Conservation (phyloP, 2,113 vertebrate species). For the Ctenodactylus gundi region DNA sequence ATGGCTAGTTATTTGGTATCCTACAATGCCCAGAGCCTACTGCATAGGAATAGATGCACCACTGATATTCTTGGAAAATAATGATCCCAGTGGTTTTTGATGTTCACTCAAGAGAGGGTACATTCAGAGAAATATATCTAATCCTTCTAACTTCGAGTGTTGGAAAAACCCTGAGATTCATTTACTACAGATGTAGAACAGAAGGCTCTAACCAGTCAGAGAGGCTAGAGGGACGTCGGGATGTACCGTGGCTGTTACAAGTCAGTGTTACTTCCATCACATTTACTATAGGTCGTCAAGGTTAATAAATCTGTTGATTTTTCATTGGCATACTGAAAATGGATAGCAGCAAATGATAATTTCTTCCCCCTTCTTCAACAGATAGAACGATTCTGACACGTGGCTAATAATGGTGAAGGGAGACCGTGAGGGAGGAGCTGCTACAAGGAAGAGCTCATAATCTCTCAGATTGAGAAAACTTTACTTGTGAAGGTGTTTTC, state of each 20-base stretch:
- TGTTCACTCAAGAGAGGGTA: not conserved
- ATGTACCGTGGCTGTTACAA: not conserved
- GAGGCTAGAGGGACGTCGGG: not conserved
- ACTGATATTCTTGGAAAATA: not conserved
- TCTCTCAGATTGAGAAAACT: not conserved
- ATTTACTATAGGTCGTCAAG: constrained; percentile 22
- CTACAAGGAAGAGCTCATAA: not conserved
- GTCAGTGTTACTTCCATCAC: constrained; percentile 20
- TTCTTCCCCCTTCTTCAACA: not conserved
- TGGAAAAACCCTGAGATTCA: not conserved
- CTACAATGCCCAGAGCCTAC: not conserved
- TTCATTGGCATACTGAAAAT: constrained; percentile 16
- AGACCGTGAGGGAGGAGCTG: not conserved
- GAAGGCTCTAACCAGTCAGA: not conserved
- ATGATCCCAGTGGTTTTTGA: not conserved
- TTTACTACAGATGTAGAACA: not conserved
- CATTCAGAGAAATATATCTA: constrained; percentile 35
- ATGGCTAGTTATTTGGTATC: not conserved
- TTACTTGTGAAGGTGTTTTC: not conserved
- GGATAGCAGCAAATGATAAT: not conserved
- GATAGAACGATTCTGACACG: not conserved
- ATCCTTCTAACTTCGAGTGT: constrained; percentile 22
- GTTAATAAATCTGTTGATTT: constrained; percentile 48
- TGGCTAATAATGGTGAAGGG: not conserved
- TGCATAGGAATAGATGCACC: not conserved